Base-by-base conservation (phyloP, 2,113 vertebrate species). In the Ammodytes marinus region DNA sequence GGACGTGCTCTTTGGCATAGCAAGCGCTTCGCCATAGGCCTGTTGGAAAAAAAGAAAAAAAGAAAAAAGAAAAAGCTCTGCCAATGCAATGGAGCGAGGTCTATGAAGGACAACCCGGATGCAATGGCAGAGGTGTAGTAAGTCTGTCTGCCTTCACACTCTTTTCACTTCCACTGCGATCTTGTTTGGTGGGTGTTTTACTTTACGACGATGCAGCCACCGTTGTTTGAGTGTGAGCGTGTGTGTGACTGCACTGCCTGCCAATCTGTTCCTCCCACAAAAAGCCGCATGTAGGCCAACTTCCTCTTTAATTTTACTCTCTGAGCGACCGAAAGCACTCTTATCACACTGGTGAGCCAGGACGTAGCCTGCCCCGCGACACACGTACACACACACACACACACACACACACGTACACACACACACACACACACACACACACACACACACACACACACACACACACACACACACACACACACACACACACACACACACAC, bases 1-100 rank as follows among this genome's bases (percentile, higher is more conserved):
- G 83, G 88, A 89, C 91, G 72, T 74, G 87, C 91, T 93, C 87
- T 92, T 89, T 92, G 91, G 89, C 88, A 92, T 89, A 88, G 91
- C 91, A 90, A 90, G 86, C 76, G 67, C 80, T 83, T 27, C 37
- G 80, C 82, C 88, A 91, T 80, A 83, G 61, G 84, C 87, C 83
- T 27, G 27, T 27, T 27, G 27, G 27, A 27, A 27, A 27, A 27
- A 27, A 27, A 27, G 2, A 27, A 27, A 27, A 27, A 27, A 27
- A 27, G 27, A 27, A 27, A 27, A 27, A 27, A 27, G 27, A 27
- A 27, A 27, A 27, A 27, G 27, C 27, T 27, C 27, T 27, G 27
- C 27, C 27, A 27, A 27, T 27, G 27, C 61, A 79, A 69, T 63
- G 55, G 69, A 82, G 65, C 82, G 82, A 92, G 91, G 87, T 86